Evolutionary conservation across 2,797 vertebrate genomes (phyloP), one percentile per base, ranked within the genome.

Genomic region (Centroberyx gerrardi): DNA sequence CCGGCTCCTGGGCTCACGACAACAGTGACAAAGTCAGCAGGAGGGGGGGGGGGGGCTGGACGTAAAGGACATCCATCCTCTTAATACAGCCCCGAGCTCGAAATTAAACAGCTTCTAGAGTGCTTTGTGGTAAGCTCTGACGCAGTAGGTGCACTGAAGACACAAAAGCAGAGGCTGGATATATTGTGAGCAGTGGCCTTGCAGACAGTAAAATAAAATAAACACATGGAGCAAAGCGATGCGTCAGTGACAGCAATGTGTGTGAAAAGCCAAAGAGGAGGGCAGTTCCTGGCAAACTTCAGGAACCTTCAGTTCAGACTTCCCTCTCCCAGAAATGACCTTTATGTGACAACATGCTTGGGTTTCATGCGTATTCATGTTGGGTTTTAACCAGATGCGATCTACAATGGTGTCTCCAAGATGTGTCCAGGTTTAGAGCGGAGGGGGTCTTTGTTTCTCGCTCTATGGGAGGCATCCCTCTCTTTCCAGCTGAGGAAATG

Each of bases 401-500:
- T 59, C n/a, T 15, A 40, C 71, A 40, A 48, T n/a, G 54, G 77
- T 72, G 81, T 80, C 90, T 86, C 22, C 65, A 65, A 83, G 75
- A 80, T 73, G 82, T 68, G 78, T 87, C 74, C 74, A 40, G 68
- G 68, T 66, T 22, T 10, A 49, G 53, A 49, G 42, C 68, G 79
- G 79, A 63, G 82, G 75, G 65, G 72, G 82, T 62, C 68, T 90
- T 92, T 90, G 88, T 90, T 90, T 89, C 84, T 84, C 63, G 48
- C 87, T 84, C 82, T 75, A 80, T 91, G 82, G 91, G 93, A 94
- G 91, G 83, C 78, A 81, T 91, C 82, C 55, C 87, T 84, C 84
- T 64, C 84, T 90, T 93, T 92, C 93, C 89, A 92, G 84, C 68
- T 78, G 17, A 92, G 95, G 94, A 96, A 95, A 84, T 94, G 93